phyloP scores from a whole-genome alignment of 1,140 invertebrate species.

The Melanaphis sacchari region DNA sequence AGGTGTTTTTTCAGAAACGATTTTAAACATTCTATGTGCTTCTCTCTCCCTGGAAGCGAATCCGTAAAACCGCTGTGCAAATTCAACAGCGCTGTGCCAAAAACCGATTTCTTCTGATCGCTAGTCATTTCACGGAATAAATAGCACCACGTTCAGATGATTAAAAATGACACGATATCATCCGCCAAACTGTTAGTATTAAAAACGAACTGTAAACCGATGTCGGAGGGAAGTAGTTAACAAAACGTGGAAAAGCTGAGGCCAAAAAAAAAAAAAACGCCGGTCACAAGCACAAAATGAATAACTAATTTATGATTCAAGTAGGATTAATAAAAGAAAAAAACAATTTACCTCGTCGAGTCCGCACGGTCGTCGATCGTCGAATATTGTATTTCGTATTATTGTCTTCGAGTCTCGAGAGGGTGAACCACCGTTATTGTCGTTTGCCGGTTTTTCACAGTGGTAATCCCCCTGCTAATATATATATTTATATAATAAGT shows the following conservation, averaged over 20 bases:
- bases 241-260: background rate
- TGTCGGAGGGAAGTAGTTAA: background rate
- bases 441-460: background rate
- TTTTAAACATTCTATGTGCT: conserved; percentile 75
- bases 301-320: background rate
- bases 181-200: background rate
- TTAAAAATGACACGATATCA: background rate
- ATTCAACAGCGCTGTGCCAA: conserved; percentile 62
- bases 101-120: background rate
- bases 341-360: background rate
- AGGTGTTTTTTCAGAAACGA: conserved; percentile 76
- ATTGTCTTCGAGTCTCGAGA: background rate
- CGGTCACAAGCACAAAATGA: background rate
- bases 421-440: background rate
- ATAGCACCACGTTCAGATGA: background rate
- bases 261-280: background rate
- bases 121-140: background rate
- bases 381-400: background rate
- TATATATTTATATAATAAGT: no score
- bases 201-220: background rate
- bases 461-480: background rate
- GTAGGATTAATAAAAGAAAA: background rate
- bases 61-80: conserved; percentile 76
- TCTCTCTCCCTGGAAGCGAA: conserved; percentile 78
- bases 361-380: background rate